These are phyloP conservation scores for Drosophila persimilis DNA, from an alignment of 1,140 invertebrate genomes.

Conservation along the genomic window DNA sequence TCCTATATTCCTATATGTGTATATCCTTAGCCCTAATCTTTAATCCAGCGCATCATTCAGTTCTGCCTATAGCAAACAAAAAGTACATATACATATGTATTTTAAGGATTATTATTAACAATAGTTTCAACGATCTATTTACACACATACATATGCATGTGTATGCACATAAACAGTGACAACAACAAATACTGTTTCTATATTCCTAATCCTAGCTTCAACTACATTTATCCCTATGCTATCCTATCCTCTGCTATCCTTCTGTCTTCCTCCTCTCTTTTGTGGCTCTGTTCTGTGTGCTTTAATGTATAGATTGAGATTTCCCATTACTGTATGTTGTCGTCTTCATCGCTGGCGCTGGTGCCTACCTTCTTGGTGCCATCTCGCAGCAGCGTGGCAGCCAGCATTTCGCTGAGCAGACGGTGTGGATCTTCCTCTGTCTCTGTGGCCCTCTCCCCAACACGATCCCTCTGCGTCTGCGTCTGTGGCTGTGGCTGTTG, in stretches of 20 bases:
- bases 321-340: conserved; percentile 58
- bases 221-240: not conserved
- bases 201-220: no score
- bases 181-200: no score
- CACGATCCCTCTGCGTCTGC: conserved; percentile 39
- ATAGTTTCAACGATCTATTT: not conserved
- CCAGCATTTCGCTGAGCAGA: conserved; percentile 52
- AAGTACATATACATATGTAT: no score
- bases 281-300: conserved; percentile 6
- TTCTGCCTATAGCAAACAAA: no score
- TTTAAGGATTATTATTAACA: conserved; percentile 2
- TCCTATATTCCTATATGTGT: no score
- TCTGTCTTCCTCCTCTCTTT: conserved; percentile 4
- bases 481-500: conserved; percentile 34
- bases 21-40: no score
- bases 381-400: conserved; percentile 43
- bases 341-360: conserved; percentile 53
- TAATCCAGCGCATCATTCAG: no score
- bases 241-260: not conserved
- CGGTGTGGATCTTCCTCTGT: not conserved
- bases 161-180: no score
- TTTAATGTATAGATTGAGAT: conserved; percentile 61
- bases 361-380: conserved; percentile 72
- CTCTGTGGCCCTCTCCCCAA: no score
- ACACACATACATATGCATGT: no score